phyloP scores from a whole-genome alignment of 92 coral and sea anemone genomes.

The Galaxea fascicularis region DNA sequence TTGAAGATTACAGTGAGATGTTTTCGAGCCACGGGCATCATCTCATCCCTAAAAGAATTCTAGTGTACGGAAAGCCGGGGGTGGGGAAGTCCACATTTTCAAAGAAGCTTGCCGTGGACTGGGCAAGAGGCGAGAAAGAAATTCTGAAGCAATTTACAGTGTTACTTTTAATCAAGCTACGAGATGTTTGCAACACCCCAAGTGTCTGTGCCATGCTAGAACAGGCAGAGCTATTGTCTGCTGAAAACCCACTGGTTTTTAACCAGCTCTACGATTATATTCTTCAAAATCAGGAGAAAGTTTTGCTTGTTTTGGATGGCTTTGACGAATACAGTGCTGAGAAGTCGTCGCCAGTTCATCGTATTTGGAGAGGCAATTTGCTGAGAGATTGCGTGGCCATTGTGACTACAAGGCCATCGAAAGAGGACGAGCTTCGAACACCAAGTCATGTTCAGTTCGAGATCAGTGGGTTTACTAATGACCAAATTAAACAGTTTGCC shows the following conservation, averaged over 20 bases:
- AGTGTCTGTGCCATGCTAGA: not conserved
- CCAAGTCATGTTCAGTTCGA: conserved; percentile 6
- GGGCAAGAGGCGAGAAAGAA: conserved; percentile 16
- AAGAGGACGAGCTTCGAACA: not conserved
- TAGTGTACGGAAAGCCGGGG: conserved; percentile 22
- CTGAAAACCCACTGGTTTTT: not conserved
- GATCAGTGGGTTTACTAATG: conserved; percentile 1
- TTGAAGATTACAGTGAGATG: conserved; percentile 14
- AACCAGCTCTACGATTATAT: not conserved
- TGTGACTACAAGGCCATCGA: conserved; percentile 11
- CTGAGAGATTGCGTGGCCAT: conserved; percentile 17
- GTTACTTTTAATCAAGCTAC: conserved; percentile 16
- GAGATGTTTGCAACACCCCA: not conserved
- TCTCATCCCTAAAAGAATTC: conserved; percentile 13
- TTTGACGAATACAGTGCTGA: conserved; percentile 24
- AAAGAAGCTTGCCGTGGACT: conserved; percentile 29
- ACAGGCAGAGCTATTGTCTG: conserved; percentile 2
- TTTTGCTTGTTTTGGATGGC: conserved; percentile 31
- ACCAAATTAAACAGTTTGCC: conserved; percentile 2
- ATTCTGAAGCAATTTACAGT: conserved; percentile 22
- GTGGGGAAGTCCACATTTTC: conserved; percentile 18
- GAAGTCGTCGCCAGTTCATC: not conserved
- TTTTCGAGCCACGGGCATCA: not conserved
- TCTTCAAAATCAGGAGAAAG: conserved; percentile 15
- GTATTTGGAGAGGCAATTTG: conserved; percentile 2